Evolutionary conservation across 2,113 vertebrate species (phyloP).

Genomic region (Ceyx melanurus): DNA sequence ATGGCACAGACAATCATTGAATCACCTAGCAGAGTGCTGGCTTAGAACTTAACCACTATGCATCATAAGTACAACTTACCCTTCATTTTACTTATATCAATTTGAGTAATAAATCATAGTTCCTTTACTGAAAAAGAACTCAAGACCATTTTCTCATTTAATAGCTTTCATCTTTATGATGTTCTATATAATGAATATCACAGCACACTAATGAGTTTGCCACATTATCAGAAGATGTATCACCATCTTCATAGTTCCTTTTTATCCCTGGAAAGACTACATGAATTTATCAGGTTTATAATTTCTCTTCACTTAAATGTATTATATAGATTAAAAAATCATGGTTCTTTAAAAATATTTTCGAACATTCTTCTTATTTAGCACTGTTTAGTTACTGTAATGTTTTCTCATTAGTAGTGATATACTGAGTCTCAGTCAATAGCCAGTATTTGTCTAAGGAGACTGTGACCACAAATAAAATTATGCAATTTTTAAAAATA

Average conservation of each 20-base stretch:
- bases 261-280: background rate
- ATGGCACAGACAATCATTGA: background rate
- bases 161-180: conserved; percentile 57
- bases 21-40: background rate
- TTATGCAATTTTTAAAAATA: conserved; percentile 8
- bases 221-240: conserved; percentile 48
- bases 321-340: background rate
- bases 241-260: conserved; percentile 18
- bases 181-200: conserved; percentile 60
- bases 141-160: conserved; percentile 65
- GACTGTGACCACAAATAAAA: background rate
- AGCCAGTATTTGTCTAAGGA: background rate
- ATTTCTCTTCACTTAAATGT: conserved; percentile 22
- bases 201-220: conserved; percentile 61
- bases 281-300: conserved; percentile 29
- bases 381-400: background rate
- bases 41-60: background rate
- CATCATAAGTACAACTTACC: conserved; percentile 16
- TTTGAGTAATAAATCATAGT: conserved; percentile 54
- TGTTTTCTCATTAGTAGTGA: conserved; percentile 1
- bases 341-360: background rate
- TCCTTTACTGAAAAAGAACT: conserved; percentile 39
- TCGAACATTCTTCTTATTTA: background rate
- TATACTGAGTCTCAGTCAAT: background rate
- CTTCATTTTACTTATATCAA: conserved; percentile 46